phyloP scores from a whole-genome alignment of 2,797 vertebrate species.

The Argyrosomus regius region DNA sequence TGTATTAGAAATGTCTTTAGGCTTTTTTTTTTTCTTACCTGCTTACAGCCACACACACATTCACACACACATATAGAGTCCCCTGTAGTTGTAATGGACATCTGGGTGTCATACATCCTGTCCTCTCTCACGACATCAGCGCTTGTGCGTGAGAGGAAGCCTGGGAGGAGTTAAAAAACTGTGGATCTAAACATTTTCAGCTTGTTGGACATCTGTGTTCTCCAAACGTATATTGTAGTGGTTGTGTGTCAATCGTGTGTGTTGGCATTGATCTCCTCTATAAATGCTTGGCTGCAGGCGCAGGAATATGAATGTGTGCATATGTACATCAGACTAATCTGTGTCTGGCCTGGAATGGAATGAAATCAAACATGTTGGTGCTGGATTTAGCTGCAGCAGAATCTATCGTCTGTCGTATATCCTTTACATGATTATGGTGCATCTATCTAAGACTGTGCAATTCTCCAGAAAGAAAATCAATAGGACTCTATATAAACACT shows the following conservation, averaged over 20 bases:
- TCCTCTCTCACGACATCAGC: constrained; percentile 29
- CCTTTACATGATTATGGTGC: not conserved
- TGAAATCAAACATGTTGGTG: not conserved
- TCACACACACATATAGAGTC: constrained; percentile 41
- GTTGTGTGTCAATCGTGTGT: constrained; percentile 6
- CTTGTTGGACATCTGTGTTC: not conserved
- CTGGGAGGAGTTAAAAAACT: not conserved
- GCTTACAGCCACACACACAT: constrained; percentile 41
- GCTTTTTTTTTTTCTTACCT: constrained; percentile 59
- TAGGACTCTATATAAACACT: not conserved
- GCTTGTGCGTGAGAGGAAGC: constrained; percentile 28
- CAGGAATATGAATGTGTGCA: constrained; percentile 2
- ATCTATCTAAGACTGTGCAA: not conserved
- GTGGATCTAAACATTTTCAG: not conserved
- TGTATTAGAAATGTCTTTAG: constrained; percentile 78
- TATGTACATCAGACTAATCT: not conserved
- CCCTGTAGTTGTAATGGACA: constrained; percentile 72
- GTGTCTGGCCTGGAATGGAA: not conserved
- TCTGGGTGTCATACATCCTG: constrained; percentile 61
- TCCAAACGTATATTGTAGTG: constrained; percentile 10
- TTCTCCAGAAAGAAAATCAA: not conserved
- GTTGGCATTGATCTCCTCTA: not conserved
- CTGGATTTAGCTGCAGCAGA: constrained; percentile 10
- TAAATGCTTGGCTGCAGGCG: constrained; percentile 10
- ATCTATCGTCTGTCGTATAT: not conserved